phyloP scores from a whole-genome alignment of 2,113 vertebrate species.

The Asarcornis scutulata region DNA sequence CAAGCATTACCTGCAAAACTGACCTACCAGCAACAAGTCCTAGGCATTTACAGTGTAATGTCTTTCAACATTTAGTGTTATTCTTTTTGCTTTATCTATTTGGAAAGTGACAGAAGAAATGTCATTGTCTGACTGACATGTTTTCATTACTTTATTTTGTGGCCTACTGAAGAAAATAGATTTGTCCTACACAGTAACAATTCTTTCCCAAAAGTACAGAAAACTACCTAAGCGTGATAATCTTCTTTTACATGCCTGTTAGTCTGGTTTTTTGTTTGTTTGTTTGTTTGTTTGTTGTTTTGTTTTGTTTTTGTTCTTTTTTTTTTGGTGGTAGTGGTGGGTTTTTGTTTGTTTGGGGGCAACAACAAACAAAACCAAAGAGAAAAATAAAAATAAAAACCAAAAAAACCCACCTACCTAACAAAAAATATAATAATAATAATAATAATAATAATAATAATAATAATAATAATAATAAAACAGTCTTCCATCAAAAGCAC shows the following conservation, averaged over 20 bases:
- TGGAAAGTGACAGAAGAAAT: neutral
- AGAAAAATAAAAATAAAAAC: fast-evolving
- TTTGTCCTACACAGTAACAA: neutral
- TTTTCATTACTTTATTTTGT: neutral
- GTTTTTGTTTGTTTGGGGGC: too few species aligned
- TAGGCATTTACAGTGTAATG: neutral
- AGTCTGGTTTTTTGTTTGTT: neutral
- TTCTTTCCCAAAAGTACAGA: neutral
- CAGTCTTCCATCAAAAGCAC: neutral
- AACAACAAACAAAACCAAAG: neutral
- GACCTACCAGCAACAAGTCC: neutral
- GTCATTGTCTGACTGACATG: neutral
- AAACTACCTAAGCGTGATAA: neutral
- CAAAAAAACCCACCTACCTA: fast-evolving
- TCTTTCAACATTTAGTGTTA: neutral
- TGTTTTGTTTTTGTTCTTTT: too few species aligned
- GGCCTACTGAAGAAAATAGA: neutral
- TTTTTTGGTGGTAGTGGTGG: too few species aligned
- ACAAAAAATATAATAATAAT: neutral
- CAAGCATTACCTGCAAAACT: neutral
- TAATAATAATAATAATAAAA: neutral
- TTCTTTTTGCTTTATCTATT: neutral
- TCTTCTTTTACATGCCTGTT: neutral
- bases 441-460: neutral
- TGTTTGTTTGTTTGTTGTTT: too few species aligned